Conservation (phyloP, 1,140 invertebrate species). For the Bombus confusus region DNA sequence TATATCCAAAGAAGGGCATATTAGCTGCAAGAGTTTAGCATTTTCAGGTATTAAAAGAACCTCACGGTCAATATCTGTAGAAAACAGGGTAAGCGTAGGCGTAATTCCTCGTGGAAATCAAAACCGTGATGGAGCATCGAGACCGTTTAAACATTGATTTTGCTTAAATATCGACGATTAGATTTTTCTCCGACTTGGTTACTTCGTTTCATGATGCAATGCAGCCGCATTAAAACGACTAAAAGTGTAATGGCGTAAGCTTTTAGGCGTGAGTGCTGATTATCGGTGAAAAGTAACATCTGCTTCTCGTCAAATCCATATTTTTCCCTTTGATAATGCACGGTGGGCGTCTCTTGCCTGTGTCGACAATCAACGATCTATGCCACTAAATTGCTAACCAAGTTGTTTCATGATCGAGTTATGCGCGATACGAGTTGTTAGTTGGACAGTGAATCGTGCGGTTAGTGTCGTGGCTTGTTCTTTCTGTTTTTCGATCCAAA, state of each 20-base stretch:
- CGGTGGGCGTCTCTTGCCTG: slow-evolving; percentile 19
- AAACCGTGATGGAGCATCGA: neutral
- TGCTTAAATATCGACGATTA: neutral
- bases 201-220: neutral
- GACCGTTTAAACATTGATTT: neutral
- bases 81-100: neutral
- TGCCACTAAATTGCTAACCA: neutral
- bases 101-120: neutral
- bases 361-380: neutral
- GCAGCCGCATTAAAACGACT: slow-evolving; percentile 9
- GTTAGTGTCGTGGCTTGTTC: neutral
- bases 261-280: slow-evolving; percentile 15
- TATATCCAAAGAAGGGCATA: neutral
- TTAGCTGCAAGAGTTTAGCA: neutral
- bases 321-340: slow-evolving; percentile 21
- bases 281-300: slow-evolving; percentile 42
- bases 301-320: slow-evolving; percentile 37
- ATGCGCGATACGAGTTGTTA: neutral
- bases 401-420: neutral
- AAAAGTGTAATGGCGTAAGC: slow-evolving; percentile 3
- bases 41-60: neutral
- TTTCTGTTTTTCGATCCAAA: neutral
- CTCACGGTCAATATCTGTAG: neutral
- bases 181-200: neutral
- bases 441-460: slow-evolving; percentile 7